Evolutionary conservation across 2,113 vertebrate genomes (phyloP).

Genomic region (Agelaius tricolor): DNA sequence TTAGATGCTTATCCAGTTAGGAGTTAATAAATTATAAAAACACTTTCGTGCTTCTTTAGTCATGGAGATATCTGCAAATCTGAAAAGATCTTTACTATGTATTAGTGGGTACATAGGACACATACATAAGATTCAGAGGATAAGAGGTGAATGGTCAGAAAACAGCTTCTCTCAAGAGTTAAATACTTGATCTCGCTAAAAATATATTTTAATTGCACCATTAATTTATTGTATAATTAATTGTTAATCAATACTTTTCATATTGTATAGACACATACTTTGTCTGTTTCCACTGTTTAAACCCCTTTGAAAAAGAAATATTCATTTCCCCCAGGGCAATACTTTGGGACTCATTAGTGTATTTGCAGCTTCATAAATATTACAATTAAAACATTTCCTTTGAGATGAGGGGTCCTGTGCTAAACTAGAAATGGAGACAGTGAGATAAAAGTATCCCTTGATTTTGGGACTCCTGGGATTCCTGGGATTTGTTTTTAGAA

Average conservation of each 20-base stretch:
- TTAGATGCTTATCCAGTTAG: background rate
- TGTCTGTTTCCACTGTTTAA: background rate
- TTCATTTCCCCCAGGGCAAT: background rate
- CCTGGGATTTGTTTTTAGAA: background rate
- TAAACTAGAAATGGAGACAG: background rate
- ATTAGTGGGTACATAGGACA: background rate
- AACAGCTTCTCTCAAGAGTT: background rate
- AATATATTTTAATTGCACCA: background rate
- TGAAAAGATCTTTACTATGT: background rate
- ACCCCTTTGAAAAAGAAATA: background rate
- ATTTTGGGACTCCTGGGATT: background rate
- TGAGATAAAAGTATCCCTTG: background rate
- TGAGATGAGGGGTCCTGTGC: background rate
- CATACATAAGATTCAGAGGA: background rate
- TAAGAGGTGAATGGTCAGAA: background rate
- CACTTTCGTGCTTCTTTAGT: background rate
- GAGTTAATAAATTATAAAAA: background rate
- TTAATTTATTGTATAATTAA: background rate
- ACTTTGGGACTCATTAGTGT: background rate
- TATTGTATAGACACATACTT: background rate
- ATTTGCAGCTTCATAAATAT: slow-evolving; percentile 19
- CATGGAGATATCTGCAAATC: background rate
- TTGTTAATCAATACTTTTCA: background rate
- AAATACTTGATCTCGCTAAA: background rate
- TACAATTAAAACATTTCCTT: background rate